Evolutionary conservation across 2,113 vertebrate genomes (phyloP).

Genomic region (Rhinopomastus cyanomelas): DNA sequence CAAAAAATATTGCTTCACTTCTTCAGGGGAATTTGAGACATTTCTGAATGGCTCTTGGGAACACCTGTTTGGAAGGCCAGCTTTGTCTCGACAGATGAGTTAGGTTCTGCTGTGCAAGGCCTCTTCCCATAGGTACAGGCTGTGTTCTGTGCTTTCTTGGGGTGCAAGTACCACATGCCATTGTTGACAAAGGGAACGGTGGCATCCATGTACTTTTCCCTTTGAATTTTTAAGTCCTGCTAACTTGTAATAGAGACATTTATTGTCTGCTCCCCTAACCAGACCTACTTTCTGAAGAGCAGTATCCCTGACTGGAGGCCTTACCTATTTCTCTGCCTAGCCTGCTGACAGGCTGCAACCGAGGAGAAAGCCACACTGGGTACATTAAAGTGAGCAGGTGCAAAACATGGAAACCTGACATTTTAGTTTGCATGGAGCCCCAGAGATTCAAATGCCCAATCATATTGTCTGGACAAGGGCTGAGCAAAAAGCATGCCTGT

Average conservation of each 20-base stretch:
- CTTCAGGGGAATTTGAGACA: background rate
- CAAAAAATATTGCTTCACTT: background rate
- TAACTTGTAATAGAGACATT: background rate
- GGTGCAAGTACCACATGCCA: fast-evolving
- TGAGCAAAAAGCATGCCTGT: background rate
- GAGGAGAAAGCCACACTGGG: background rate
- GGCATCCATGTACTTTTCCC: fast-evolving
- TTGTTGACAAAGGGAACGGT: background rate
- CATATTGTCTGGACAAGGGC: background rate
- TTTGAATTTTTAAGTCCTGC: background rate
- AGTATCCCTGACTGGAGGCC: background rate
- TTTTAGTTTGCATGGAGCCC: background rate
- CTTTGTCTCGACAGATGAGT: background rate
- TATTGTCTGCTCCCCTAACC: background rate
- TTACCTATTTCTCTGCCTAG: background rate
- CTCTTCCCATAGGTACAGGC: background rate
- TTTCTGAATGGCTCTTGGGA: background rate
- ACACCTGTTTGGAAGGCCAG: background rate
- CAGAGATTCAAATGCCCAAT: background rate
- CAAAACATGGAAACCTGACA: background rate
- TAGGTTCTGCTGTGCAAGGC: background rate
- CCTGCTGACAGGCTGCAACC: background rate
- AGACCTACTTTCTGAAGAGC: background rate
- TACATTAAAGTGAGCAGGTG: background rate
- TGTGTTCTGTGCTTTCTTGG: background rate